phyloP scores from a whole-genome alignment of 2,888 invertebrate genomes.

The Drosophila siamana region DNA sequence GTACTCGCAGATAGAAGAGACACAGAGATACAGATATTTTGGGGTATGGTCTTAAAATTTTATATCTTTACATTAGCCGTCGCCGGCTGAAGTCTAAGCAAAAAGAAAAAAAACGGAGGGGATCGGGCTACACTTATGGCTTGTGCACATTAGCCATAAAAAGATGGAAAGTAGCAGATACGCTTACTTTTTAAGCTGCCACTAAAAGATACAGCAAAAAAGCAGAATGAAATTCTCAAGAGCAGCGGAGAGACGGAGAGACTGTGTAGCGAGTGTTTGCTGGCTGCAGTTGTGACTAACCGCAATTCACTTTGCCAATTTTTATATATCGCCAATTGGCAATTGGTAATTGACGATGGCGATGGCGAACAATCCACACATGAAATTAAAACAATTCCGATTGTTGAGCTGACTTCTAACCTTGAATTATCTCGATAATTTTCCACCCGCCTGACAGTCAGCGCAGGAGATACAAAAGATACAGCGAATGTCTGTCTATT shows the following conservation, averaged over 20 bases:
- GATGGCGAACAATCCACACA: conserved; percentile 33
- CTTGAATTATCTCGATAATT: conserved; percentile 70
- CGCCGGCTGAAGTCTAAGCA: conserved; percentile 4
- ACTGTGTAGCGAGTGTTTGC: too few species aligned
- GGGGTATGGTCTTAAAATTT: conserved; percentile 78
- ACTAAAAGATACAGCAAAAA: too few species aligned
- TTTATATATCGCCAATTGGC: conserved; percentile 10
- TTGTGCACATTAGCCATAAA: conserved; percentile 55
- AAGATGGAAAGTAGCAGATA: conserved; percentile 43
- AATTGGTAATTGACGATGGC: too few species aligned
- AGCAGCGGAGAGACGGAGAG: conserved; percentile 1
- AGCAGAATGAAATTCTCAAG: conserved; percentile 12
- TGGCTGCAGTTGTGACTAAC: conserved; percentile 27
- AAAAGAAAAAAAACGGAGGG: conserved; percentile 9
- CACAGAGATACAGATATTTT: conserved; percentile 17
- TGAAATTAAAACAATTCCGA: conserved; percentile 54
- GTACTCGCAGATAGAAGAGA: conserved; percentile 36
- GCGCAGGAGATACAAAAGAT: background rate
- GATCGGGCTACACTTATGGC: conserved; percentile 20
- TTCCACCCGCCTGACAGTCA: conserved; percentile 56
- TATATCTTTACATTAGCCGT: conserved; percentile 75
- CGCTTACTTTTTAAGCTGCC: conserved; percentile 35
- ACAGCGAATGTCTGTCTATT: conserved; percentile 3
- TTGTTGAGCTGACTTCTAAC: conserved; percentile 46
- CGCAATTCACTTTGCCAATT: conserved; percentile 38